Evolutionary conservation across 1,140 invertebrate species (phyloP).

Genomic region (Sitobion miscanthi): DNA sequence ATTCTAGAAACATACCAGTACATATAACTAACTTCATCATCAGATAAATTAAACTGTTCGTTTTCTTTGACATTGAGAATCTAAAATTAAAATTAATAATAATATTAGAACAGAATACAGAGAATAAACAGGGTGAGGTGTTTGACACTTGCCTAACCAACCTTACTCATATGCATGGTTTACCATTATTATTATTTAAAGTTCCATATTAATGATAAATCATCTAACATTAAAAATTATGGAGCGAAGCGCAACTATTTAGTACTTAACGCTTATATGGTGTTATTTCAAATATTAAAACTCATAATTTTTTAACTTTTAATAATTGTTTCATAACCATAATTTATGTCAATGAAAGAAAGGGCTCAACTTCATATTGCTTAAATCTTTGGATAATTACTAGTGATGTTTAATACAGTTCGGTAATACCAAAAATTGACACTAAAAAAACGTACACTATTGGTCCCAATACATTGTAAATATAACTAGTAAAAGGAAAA

Average conservation of each 20-base stretch:
- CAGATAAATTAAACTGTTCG: constrained; percentile 72
- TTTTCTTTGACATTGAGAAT: constrained; percentile 75
- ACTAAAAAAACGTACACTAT: no score
- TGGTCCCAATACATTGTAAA: not conserved
- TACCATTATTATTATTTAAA: not conserved
- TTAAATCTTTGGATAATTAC: not conserved
- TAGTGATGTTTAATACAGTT: not conserved
- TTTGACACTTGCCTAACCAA: not conserved
- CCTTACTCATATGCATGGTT: not conserved
- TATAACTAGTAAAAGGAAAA: not conserved
- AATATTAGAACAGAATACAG: not conserved
- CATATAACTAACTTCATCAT: constrained; percentile 75
- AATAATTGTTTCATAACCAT: not conserved
- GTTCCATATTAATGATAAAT: not conserved
- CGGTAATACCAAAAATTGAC: not conserved
- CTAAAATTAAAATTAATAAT: constrained; percentile 58
- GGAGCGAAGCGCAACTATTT: not conserved
- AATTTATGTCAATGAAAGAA: not conserved
- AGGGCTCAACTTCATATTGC: not conserved
- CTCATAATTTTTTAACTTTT: not conserved
- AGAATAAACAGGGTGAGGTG: not conserved
- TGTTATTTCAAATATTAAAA: not conserved
- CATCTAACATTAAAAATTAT: not conserved
- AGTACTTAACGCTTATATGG: not conserved
- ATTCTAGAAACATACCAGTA: constrained; percentile 63